Conservation (phyloP, 2,888 invertebrate genomes). For the Ligdia adustata region DNA sequence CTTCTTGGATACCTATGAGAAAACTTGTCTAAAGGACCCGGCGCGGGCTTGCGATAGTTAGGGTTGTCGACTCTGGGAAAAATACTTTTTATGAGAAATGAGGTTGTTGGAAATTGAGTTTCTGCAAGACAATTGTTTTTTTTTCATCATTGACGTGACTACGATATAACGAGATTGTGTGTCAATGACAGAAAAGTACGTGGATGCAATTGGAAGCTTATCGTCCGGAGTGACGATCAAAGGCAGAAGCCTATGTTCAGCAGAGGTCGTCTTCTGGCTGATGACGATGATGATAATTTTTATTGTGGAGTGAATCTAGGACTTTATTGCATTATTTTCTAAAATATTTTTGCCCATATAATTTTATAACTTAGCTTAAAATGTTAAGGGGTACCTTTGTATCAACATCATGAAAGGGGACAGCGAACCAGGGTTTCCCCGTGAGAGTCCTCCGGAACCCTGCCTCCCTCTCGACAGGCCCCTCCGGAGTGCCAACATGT, state of each 20-base stretch:
- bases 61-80: too few relatives aligned
- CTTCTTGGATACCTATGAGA: neutral
- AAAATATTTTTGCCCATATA: neutral
- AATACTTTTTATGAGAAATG: too few relatives aligned
- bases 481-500: slow-evolving; percentile 81
- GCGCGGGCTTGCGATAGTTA: too few relatives aligned
- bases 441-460: slow-evolving; percentile 85
- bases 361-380: neutral
- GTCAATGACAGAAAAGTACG: neutral
- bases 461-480: slow-evolving; percentile 86
- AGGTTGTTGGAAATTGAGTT: too few relatives aligned
- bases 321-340: neutral
- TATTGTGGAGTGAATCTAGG: too few relatives aligned
- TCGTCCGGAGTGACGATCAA: neutral
- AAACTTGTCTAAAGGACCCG: too few relatives aligned
- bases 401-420: slow-evolving; percentile 88
- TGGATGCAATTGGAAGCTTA: neutral
- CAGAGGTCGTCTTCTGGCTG: neutral
- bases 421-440: slow-evolving; percentile 88
- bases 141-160: too few relatives aligned
- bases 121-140: too few relatives aligned
- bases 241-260: neutral
- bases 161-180: neutral
- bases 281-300: neutral
- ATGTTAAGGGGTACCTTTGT: slow-evolving; percentile 80